phyloP scores from a whole-genome alignment of 2,888 invertebrate genomes.

The Lasius fuliginosus region DNA sequence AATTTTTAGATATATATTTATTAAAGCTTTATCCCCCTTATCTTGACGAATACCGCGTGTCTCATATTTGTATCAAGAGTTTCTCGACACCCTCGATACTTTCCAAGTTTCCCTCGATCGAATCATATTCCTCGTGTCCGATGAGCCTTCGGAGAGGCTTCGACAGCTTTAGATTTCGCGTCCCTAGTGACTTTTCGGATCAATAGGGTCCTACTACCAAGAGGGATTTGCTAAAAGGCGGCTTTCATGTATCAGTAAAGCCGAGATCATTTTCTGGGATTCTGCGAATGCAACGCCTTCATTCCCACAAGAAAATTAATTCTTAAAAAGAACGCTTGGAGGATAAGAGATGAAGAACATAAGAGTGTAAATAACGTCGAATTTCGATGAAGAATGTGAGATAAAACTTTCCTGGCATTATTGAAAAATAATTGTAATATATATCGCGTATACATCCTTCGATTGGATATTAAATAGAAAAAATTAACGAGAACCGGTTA shows the following conservation, averaged over 20 bases:
- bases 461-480: background rate
- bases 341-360: background rate
- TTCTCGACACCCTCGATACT: background rate
- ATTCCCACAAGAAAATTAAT: background rate
- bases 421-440: conserved; percentile 1
- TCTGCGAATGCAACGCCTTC: conserved; percentile 20
- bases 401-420: background rate
- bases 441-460: background rate
- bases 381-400: background rate
- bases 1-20: background rate
- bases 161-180: conserved; percentile 9
- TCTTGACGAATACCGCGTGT: conserved; percentile 4
- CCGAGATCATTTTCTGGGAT: conserved; percentile 15
- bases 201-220: conserved; percentile 37
- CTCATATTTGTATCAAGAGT: conserved; percentile 5
- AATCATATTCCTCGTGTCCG: conserved; percentile 11
- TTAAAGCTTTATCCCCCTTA: background rate
- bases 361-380: conserved; percentile 5
- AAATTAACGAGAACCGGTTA: background rate
- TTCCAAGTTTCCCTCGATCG: conserved; percentile 13
- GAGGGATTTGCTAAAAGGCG: conserved; percentile 37
- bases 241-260: conserved; percentile 26
- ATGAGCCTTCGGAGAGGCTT: conserved; percentile 5
- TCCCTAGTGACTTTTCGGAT: conserved; percentile 27
- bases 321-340: background rate